Evolutionary conservation across 53 echinoderm and acorn worm species (phyloP).

Genomic region (Zoroaster sp.): DNA sequence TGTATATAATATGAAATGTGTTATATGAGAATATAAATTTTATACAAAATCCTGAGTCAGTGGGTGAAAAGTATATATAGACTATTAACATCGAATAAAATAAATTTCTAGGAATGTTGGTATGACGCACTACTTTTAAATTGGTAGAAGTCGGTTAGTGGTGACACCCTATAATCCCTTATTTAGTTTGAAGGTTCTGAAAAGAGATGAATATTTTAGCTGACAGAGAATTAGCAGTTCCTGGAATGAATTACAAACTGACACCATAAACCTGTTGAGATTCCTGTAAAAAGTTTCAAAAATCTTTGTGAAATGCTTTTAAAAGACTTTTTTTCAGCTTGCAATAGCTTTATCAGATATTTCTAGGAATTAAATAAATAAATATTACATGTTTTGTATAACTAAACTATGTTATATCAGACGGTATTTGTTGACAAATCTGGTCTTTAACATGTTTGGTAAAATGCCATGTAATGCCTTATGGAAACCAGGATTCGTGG

Average conservation of each 20-base stretch:
- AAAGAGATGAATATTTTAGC: background rate
- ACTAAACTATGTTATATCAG: background rate
- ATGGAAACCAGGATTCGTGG: background rate
- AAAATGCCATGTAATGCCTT: background rate
- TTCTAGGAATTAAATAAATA: background rate
- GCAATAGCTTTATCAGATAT: background rate
- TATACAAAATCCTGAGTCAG: background rate
- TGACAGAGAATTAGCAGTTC: background rate
- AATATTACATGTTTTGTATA: background rate
- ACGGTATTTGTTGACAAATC: background rate
- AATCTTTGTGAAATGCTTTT: too few species aligned
- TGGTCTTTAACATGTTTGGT: background rate
- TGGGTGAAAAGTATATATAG: background rate
- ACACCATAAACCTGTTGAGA: background rate
- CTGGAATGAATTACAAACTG: background rate
- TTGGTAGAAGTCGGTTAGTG: background rate
- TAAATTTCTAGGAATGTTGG: background rate
- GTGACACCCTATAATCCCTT: background rate
- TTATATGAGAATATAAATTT: background rate
- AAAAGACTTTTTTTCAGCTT: background rate
- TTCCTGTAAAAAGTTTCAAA: background rate
- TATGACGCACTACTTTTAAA: background rate
- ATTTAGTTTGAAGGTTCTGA: background rate
- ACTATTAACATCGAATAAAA: background rate
- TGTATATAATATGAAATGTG: background rate